Evolutionary conservation across 1,140 invertebrate genomes (phyloP).

Genomic region (Eulimnadia texana): DNA sequence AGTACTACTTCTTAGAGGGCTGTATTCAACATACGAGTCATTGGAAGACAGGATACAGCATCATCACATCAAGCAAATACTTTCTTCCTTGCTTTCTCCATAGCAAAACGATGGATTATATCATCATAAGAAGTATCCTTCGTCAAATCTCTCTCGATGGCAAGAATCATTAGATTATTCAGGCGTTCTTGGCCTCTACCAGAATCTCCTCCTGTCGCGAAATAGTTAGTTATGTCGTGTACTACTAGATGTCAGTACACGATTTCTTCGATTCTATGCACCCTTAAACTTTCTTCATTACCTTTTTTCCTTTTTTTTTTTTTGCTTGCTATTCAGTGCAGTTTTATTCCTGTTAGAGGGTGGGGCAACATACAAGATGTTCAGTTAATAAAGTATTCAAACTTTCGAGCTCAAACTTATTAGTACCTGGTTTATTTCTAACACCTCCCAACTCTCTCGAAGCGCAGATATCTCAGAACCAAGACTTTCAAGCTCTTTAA

Average conservation of each 20-base stretch:
- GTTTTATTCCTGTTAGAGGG: too few species aligned
- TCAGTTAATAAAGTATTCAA: too few species aligned
- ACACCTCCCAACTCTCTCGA: conserved; percentile 3
- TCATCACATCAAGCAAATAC: not conserved
- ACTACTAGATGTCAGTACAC: too few species aligned
- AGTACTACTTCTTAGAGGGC: not conserved
- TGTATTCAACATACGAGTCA: not conserved
- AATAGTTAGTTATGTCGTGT: too few species aligned
- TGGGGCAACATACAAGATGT: too few species aligned
- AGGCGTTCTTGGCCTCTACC: conserved; percentile 4
- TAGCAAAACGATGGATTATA: not conserved
- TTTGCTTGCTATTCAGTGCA: too few species aligned
- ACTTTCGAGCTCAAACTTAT: too few species aligned
- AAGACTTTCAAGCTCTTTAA: conserved; percentile 7
- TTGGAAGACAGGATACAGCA: not conserved
- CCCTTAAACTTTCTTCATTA: too few species aligned
- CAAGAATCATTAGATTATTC: conserved; percentile 6
- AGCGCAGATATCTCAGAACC: not conserved
- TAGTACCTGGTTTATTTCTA: too few species aligned
- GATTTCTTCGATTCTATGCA: too few species aligned
- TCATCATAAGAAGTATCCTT: not conserved
- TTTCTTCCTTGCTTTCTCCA: not conserved
- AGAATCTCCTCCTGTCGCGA: too few species aligned
- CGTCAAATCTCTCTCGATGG: not conserved
- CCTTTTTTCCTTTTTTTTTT: too few species aligned